A percentile compares a stretch with the other conserved stretches of the same genome.
Evolutionary conservation across 1,140 invertebrate species (phyloP).

Genomic region (Calliphora vicina): DNA sequence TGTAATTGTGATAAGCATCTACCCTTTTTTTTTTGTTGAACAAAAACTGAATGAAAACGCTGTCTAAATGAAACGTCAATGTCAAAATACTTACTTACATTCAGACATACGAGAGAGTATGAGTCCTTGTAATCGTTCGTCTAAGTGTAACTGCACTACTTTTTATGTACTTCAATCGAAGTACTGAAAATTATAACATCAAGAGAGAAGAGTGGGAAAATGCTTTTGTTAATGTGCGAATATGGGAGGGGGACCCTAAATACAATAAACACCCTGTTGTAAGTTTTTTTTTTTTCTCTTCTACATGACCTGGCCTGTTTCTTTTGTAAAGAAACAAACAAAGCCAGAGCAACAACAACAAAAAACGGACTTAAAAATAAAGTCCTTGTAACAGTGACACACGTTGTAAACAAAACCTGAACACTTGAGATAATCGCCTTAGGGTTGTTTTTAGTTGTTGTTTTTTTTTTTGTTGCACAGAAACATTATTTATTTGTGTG

Average conservation of each 20-base stretch:
- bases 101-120: neutral
- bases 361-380: conserved; percentile 12
- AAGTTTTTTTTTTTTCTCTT: neutral
- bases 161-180: no score
- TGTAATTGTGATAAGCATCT: conserved; percentile 62
- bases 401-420: conserved; percentile 39
- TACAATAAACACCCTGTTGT: conserved; percentile 9
- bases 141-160: neutral
- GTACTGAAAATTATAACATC: neutral
- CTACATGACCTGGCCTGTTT: neutral
- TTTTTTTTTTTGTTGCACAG: neutral
- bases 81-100: neutral
- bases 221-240: neutral
- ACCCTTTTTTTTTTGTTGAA: no score
- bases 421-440: conserved; percentile 62
- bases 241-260: neutral
- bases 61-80: neutral
- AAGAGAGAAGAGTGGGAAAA: neutral
- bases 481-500: neutral
- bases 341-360: no score
- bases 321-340: neutral
- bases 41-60: no score
- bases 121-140: neutral
- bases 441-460: conserved; percentile 48
- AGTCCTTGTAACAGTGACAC: conserved; percentile 34